Evolutionary conservation across 1,140 invertebrate genomes (phyloP), one percentile per base, ranked within the genome.

Genomic region (Drosophila pectinifera): DNA sequence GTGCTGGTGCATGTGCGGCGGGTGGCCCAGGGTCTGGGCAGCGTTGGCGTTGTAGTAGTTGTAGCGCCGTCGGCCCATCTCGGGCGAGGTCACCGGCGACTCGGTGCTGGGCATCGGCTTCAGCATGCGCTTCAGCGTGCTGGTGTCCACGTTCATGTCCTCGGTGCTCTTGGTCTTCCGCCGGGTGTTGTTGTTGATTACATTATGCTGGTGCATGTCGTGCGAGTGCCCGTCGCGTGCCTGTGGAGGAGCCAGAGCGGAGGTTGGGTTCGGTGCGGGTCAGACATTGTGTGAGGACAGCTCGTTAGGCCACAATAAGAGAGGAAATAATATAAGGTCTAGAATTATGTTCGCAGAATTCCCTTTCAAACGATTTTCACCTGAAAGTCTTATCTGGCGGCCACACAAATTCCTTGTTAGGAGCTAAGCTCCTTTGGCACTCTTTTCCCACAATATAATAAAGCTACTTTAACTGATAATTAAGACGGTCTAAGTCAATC

Each of bases 121-220:
- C 69, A 99, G 93, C 96, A 99, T 98, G 45, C 96, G 94, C 91
- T 98, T 98, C 72, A 99, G 93, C 1, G 97, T 98, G 92, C 96
- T 97, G 73, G 97, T 96, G 93, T 94, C 94, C 94, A 97, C 97
- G 85, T 98, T 93, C 95, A 97, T 97, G 86, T 98, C 96, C 92
- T 98, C 97, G 22, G 97, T 97, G 92, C 96, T 97, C 92, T 97
- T 97, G 69, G 96, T 97, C 90, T 97, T 96, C 61, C 94, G 96
- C 80, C 95, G 94, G 55, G 94, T 94, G 84, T 95, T 95, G 89
- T 96, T 96, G 80, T 96, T 96, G 68, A 95, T 94, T 55, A 95
- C 94, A 72, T 96, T 96, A 75, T 91, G 90, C 74, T 91, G 90
- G 78, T 91, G 90, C 91, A 92, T 91, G 72, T 92, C 91, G 74